A percentile compares a stretch with the other conserved stretches of the same genome.
Evolutionary conservation across 2,113 vertebrate genomes (phyloP).

Genomic region (Cygnus atratus): DNA sequence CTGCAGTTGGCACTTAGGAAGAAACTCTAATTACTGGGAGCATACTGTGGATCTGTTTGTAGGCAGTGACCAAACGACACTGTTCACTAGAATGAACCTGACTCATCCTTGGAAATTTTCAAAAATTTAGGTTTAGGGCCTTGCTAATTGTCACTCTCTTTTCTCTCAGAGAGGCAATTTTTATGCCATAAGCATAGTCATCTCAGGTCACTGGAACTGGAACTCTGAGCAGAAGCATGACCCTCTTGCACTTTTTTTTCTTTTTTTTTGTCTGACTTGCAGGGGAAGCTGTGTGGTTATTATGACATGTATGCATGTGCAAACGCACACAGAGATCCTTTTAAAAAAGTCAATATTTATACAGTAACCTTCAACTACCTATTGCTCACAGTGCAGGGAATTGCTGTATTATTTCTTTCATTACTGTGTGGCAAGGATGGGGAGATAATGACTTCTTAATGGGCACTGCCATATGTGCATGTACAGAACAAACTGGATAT

Average conservation of each 20-base stretch:
- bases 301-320: not conserved
- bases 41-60: not conserved
- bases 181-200: not conserved
- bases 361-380: not conserved
- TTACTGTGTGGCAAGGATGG: not conserved
- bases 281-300: not conserved
- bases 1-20: not conserved
- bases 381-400: not conserved
- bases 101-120: not conserved
- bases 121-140: not conserved
- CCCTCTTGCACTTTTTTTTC: not conserved
- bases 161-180: not conserved
- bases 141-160: not conserved
- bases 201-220: not conserved
- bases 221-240: not conserved
- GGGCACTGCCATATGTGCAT: fast-evolving
- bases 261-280: not conserved
- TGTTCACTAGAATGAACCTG: not conserved
- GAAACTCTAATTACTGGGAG: not conserved
- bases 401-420: not conserved
- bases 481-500: not conserved
- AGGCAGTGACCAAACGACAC: not conserved
- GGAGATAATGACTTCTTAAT: not conserved
- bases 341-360: not conserved
- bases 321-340: not conserved